These are phyloP conservation scores for Parascotia fuliginaria DNA, from an alignment of 2,888 invertebrate genomes.

Conservation along the genomic window DNA sequence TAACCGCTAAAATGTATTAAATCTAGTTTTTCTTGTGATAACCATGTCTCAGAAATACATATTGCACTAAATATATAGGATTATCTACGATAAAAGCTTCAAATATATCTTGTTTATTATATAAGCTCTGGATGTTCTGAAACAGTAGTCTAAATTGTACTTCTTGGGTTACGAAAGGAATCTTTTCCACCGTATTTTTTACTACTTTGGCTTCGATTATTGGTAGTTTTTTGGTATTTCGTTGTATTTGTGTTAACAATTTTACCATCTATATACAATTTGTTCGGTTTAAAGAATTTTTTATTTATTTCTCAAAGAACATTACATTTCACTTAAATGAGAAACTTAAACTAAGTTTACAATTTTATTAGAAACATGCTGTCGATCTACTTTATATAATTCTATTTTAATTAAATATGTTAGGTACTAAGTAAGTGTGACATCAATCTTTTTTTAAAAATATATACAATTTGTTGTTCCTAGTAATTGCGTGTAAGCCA, in stretches of 20 bases:
- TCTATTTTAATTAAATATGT: too few species aligned
- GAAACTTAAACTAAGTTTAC: too few species aligned
- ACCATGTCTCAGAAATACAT: constrained; percentile 9
- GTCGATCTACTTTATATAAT: too few species aligned
- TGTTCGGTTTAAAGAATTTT: too few species aligned
- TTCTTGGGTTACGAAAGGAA: constrained; percentile 1
- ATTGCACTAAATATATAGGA: neutral
- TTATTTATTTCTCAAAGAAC: too few species aligned
- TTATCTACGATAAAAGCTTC: constrained; percentile 1
- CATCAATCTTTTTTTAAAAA: too few species aligned
- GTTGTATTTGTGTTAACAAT: neutral
- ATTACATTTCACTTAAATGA: too few species aligned
- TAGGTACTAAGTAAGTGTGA: too few species aligned
- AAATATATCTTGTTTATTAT: constrained; percentile 3
- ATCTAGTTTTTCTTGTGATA: constrained; percentile 3
- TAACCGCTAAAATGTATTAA: neutral
- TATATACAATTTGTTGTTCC: neutral
- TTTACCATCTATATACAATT: neutral
- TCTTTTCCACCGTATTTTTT: neutral
- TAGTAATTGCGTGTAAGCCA: constrained; percentile 4
- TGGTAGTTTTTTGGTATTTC: neutral
- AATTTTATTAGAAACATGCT: too few species aligned
- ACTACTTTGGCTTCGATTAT: neutral
- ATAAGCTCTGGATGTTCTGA: constrained; percentile 3
- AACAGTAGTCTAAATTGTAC: constrained; percentile 1